A percentile compares a stretch with the other conserved stretches of the same genome.
Conservation (phyloP, 2,797 vertebrate genomes). For the Sarcophilus harrisii region DNA sequence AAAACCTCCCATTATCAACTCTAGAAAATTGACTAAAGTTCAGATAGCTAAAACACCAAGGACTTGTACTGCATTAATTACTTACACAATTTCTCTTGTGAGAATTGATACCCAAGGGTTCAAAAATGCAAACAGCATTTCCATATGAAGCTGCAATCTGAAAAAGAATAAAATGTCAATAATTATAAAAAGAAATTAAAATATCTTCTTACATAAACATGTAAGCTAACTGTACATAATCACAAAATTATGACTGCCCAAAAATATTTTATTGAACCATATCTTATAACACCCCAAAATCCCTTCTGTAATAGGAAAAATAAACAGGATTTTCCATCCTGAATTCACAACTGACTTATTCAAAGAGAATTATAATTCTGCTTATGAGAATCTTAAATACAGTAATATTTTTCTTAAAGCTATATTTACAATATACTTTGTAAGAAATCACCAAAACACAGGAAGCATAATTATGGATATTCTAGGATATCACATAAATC, state of each 20-base stretch:
- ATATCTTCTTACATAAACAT: slow-evolving; percentile 42
- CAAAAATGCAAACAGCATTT: slow-evolving; percentile 99
- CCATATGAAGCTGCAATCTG: slow-evolving; percentile 99
- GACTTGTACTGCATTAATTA: slow-evolving; percentile 80
- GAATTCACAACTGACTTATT: slow-evolving; percentile 27
- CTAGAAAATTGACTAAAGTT: not conserved
- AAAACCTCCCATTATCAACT: not conserved
- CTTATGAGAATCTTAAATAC: slow-evolving; percentile 42
- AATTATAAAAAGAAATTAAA: slow-evolving; percentile 25
- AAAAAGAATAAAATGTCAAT: slow-evolving; percentile 80
- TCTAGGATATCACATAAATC: not conserved
- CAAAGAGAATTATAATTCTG: slow-evolving; percentile 29
- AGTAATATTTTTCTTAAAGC: slow-evolving; percentile 57
- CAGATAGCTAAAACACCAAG: not conserved
- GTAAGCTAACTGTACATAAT: slow-evolving; percentile 28
- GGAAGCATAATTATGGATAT: slow-evolving; percentile 16
- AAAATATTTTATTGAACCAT: not conserved
- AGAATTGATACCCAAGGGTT: slow-evolving; percentile 94
- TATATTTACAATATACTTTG: slow-evolving; percentile 26
- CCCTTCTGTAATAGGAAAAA: slow-evolving; percentile 43
- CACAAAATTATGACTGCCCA: not conserved
- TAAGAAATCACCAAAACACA: slow-evolving; percentile 50
- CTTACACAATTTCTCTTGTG: slow-evolving; percentile 91
- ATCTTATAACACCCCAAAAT: slow-evolving; percentile 36
- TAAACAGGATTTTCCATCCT: slow-evolving; percentile 40